Conservation (phyloP, 92 coral and sea anemone species). For the Micromussa lordhowensis region DNA sequence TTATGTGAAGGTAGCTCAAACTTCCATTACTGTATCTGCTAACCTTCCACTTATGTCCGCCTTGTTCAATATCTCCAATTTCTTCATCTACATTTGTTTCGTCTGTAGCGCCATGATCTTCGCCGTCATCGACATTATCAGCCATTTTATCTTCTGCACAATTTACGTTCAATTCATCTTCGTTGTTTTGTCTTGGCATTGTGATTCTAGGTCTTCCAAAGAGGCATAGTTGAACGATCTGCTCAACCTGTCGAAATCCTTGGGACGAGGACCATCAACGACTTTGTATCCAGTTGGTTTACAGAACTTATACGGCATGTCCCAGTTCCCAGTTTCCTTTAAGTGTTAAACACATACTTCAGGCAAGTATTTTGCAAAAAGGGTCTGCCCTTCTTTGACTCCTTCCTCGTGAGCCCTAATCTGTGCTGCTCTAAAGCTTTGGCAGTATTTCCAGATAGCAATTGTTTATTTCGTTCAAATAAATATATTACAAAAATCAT, state of each 20-base stretch:
- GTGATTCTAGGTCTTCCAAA: conserved; percentile 10
- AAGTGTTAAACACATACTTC: no score
- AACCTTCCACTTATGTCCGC: conserved; percentile 42
- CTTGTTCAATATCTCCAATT: background rate
- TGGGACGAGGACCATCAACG: background rate
- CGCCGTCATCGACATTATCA: background rate
- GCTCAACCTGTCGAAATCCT: background rate
- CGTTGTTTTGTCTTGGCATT: conserved; percentile 4
- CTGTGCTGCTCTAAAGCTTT: no score
- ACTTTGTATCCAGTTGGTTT: background rate
- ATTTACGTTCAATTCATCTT: conserved; percentile 11
- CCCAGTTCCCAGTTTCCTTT: no score
- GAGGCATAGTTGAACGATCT: conserved; percentile 1
- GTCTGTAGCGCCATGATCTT: background rate
- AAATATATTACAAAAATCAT: no score
- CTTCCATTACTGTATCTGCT: no score
- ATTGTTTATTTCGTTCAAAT: no score
- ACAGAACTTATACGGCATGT: no score
- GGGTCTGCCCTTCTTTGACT: no score
- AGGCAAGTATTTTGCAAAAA: no score
- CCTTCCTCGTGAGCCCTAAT: no score
- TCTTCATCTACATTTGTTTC: background rate
- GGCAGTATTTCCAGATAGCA: no score
- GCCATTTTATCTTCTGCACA: background rate
- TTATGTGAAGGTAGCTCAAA: background rate